A percentile compares a stretch with the other conserved stretches of the same genome.
Conservation (phyloP, 2,113 vertebrate species). For the Euleptes europaea region DNA sequence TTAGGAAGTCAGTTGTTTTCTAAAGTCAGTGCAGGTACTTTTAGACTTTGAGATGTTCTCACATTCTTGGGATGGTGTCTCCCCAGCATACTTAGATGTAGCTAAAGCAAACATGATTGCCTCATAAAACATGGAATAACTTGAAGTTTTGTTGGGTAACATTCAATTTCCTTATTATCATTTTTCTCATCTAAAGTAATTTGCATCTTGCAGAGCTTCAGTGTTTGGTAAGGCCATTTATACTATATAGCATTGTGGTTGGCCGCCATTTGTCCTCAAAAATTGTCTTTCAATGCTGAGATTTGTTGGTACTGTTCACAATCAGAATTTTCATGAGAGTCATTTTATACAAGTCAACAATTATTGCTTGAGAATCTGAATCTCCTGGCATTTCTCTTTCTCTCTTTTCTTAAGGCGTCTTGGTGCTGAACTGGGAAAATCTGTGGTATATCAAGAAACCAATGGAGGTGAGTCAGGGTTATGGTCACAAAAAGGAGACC, state of each 20-base stretch:
- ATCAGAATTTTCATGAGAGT: background rate
- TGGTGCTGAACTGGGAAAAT: slow-evolving; percentile 94
- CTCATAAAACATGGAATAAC: background rate
- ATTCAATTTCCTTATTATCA: background rate
- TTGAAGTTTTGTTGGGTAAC: background rate
- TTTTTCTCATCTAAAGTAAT: background rate
- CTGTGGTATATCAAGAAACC: slow-evolving; percentile 94
- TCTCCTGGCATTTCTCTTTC: background rate
- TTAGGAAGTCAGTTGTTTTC: background rate
- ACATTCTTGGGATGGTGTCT: background rate
- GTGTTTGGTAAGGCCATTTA: background rate
- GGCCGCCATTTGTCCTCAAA: background rate
- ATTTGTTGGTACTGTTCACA: background rate
- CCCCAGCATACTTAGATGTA: background rate
- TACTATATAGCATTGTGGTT: background rate
- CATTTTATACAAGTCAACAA: background rate
- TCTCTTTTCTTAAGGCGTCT: slow-evolving; percentile 79
- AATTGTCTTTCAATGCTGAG: background rate
- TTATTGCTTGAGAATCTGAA: background rate
- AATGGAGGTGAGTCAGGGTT: slow-evolving; percentile 86
- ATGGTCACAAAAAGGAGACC: background rate
- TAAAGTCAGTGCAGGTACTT: background rate
- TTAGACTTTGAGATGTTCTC: too few species aligned
- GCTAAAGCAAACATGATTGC: background rate
- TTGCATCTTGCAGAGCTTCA: background rate